These are phyloP conservation scores for Tragelaphus oryx DNA, from an alignment of 2,797 vertebrate genomes.

Conservation along the genomic window DNA sequence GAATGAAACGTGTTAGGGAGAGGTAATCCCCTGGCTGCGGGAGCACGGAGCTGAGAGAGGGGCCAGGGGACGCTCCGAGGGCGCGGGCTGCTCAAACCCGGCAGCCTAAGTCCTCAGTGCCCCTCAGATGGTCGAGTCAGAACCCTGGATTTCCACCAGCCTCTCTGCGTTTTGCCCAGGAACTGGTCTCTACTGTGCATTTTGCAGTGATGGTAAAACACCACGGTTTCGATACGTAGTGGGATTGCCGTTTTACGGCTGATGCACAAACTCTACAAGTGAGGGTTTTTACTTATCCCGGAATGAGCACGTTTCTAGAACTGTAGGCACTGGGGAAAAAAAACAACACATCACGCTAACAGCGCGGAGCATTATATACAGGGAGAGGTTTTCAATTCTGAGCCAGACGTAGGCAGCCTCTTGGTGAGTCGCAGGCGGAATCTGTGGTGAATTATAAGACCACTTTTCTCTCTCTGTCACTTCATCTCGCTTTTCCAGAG, in stretches of 20 bases:
- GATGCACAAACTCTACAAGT: background rate
- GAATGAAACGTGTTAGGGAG: constrained; percentile 59
- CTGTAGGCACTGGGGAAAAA: background rate
- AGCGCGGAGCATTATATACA: background rate
- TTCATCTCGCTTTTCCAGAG: background rate
- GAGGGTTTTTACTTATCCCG: background rate
- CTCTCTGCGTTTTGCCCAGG: constrained; percentile 43
- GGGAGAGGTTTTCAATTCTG: background rate
- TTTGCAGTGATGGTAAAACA: background rate
- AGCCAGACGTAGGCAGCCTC: constrained; percentile 1
- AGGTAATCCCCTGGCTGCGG: constrained; percentile 42
- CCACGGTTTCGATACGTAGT: background rate
- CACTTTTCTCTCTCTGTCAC: background rate
- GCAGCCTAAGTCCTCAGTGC: constrained; percentile 26
- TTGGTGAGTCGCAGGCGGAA: background rate
- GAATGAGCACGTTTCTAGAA: background rate
- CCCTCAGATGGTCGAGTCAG: background rate
- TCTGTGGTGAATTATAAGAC: constrained; percentile 11
- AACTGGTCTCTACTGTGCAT: constrained; percentile 37
- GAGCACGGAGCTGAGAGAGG: background rate
- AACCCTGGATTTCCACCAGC: constrained; percentile 37
- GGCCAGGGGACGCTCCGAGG: background rate
- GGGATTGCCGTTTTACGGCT: background rate
- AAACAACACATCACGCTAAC: background rate
- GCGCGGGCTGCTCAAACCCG: constrained; percentile 29